Conservation (phyloP, 1,140 invertebrate species). For the Heliothis virescens region DNA sequence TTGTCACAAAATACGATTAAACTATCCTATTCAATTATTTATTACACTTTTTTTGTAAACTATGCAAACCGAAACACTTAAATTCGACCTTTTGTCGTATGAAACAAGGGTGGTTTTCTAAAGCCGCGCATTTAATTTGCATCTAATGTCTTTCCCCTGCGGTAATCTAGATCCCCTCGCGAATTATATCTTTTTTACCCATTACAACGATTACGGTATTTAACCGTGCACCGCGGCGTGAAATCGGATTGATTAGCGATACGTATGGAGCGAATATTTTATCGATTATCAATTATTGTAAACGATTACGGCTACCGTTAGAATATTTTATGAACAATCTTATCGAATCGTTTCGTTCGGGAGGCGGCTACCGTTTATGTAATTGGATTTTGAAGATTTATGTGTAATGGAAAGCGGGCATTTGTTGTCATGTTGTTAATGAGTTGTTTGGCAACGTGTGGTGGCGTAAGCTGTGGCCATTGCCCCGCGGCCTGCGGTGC, state of each 20-base stretch:
- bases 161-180: constrained; percentile 53
- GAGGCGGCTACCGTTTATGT: constrained; percentile 50
- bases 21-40: constrained; percentile 50
- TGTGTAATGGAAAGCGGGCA: constrained; percentile 9
- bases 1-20: constrained; percentile 73
- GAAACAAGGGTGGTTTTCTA: neutral
- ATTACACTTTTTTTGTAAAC: constrained; percentile 46
- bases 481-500: neutral
- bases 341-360: constrained; percentile 54
- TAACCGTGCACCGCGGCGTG: constrained; percentile 67
- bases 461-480: neutral
- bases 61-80: neutral
- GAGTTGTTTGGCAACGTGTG: constrained; percentile 18
- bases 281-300: constrained; percentile 60
- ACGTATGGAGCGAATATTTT: constrained; percentile 63
- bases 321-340: constrained; percentile 53
- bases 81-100: neutral
- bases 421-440: constrained; percentile 32
- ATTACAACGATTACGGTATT: constrained; percentile 71
- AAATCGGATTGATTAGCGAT: constrained; percentile 73
- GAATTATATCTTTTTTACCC: constrained; percentile 71
- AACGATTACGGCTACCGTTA: constrained; percentile 62
- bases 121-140: constrained; percentile 3
- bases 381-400: constrained; percentile 50
- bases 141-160: constrained; percentile 26